Percentiles rank a stretch among this genome's conserved stretches.
These are phyloP conservation scores for Tetragnatha versicolor DNA, from an alignment of 1,140 invertebrate species.

Conservation along the genomic window DNA sequence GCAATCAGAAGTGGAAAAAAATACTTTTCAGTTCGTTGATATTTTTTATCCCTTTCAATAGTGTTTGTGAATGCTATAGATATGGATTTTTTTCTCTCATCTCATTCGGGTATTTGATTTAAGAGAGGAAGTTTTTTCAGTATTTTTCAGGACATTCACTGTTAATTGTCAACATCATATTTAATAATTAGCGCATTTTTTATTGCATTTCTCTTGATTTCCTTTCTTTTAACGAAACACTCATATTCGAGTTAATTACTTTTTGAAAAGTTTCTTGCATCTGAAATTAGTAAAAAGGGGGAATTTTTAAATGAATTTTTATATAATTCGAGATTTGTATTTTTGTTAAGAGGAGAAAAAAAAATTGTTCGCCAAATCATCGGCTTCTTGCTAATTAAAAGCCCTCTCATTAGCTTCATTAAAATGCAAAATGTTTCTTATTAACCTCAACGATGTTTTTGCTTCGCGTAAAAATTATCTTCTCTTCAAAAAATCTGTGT, in stretches of 20 bases:
- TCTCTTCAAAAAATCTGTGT: slow-evolving; percentile 34
- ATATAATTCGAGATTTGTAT: slow-evolving; percentile 37
- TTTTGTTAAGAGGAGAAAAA: too few relatives aligned
- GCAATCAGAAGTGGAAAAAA: slow-evolving; percentile 4
- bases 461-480: slow-evolving; percentile 16
- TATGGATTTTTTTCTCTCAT: slow-evolving; percentile 23
- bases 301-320: slow-evolving; percentile 28
- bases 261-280: slow-evolving; percentile 50
- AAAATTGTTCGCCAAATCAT: too few relatives aligned
- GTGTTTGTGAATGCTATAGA: slow-evolving; percentile 41
- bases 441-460: slow-evolving; percentile 48
- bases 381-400: slow-evolving; percentile 47
- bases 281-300: background rate
- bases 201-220: background rate
- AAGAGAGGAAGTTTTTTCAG: slow-evolving; percentile 35
- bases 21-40: slow-evolving; percentile 9
- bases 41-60: slow-evolving; percentile 16
- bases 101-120: slow-evolving; percentile 22
- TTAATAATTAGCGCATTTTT: slow-evolving; percentile 46
- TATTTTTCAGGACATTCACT: slow-evolving; percentile 23
- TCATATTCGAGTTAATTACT: slow-evolving; percentile 51
- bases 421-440: slow-evolving; percentile 52
- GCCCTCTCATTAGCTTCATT: slow-evolving; percentile 40
- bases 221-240: slow-evolving; percentile 33
- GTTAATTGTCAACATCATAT: slow-evolving; percentile 52